Evolutionary conservation across 1,140 invertebrate species (phyloP), one percentile per base, ranked within the genome.

Genomic region (Macrosteles quadrilineatus): DNA sequence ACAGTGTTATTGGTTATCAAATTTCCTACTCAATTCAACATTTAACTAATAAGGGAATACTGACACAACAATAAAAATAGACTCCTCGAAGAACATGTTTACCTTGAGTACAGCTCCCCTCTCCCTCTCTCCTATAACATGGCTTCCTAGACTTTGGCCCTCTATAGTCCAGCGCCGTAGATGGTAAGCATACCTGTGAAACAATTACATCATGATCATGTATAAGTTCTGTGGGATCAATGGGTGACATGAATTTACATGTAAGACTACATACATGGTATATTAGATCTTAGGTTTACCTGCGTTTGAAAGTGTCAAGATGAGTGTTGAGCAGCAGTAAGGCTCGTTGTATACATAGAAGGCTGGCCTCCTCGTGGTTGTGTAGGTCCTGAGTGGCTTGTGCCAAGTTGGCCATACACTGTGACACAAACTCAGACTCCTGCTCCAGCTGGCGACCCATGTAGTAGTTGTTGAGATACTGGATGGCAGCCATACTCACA

Each of bases 381-480:
- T 86, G 85, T 0, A 96, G 80, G 69, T 91, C 87, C 69, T 87
- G 86, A 0, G 91, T 89, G 2, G 94, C 93, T 6, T 89, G 89
- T 6, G 90, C 88, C 3, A 98, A 82, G 80, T 95, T 92, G 32
- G 89, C 89, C 94, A 97, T 97, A 76, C 95, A 97, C 72, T 93
- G 90, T 0, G 90, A 87, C 0, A 97, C 91, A 80, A 98, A 97
- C 77, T 97, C 94, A 69, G 93, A 90, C 79, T 97, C 95, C 73
- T 94, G 90, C 67, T 94, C 92, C 27, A 97, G 77, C 79, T 94
- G 91, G 72, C 92, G 89, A 27, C 93, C 92, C 85, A 97, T 95
- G 80, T 97, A 97, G 80, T 97, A 98, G 75, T 89, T 90, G 78
- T 97, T 97, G 32, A 97, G 83, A 77, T 95, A 95, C 77, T 97